phyloP scores from a whole-genome alignment of 2,113 vertebrate species.

The Seriola aureovittata region DNA sequence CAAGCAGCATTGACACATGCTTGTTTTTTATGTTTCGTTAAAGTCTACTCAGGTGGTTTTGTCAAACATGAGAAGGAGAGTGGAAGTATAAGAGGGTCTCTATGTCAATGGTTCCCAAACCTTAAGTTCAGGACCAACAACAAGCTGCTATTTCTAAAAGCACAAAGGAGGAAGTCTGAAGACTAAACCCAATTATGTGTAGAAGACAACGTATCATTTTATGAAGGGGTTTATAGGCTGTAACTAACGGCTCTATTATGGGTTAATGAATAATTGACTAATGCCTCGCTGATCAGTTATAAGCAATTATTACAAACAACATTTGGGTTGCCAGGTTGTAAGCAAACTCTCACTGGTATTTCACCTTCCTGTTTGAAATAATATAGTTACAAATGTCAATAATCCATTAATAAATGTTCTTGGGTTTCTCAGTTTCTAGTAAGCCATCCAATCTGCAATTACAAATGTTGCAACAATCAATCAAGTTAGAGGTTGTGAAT shows the following conservation, averaged over 20 bases:
- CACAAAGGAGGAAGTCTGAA: not conserved
- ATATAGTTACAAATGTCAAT: not conserved
- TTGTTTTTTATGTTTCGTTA: constrained; percentile 10
- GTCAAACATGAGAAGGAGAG: not conserved
- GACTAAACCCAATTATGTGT: too few relatives aligned
- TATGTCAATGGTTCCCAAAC: not conserved
- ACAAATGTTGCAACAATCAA: not conserved
- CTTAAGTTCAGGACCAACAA: not conserved
- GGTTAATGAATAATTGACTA: not conserved
- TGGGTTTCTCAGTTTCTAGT: not conserved
- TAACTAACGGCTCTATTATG: not conserved
- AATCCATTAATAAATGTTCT: not conserved
- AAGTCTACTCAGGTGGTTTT: not conserved
- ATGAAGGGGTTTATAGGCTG: not conserved
- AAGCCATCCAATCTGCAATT: not conserved
- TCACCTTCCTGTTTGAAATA: not conserved
- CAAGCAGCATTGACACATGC: constrained; percentile 7
- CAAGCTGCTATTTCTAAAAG: too few relatives aligned
- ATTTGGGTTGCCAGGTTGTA: not conserved
- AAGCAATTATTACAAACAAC: not conserved
- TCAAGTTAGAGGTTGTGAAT: not conserved
- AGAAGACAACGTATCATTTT: too few relatives aligned
- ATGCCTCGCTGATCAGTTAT: not conserved
- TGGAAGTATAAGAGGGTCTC: not conserved
- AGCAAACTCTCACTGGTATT: not conserved